These are phyloP conservation scores for Drosophila melanogaster DNA, from an alignment of 1,140 invertebrate species.

Conservation along the genomic window DNA sequence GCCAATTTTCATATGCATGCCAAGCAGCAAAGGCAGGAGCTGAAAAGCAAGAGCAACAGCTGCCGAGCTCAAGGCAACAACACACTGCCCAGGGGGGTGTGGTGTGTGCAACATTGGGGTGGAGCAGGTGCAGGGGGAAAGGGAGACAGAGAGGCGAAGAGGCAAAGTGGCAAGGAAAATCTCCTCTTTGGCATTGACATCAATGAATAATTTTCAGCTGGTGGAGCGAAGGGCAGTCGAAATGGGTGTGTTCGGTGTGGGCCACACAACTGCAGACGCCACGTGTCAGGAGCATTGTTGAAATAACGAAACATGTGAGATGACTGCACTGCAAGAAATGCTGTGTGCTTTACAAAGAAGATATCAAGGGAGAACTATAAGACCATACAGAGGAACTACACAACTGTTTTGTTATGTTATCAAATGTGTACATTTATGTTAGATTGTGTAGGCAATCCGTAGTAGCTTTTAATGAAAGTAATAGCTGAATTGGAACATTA, in stretches of 20 bases:
- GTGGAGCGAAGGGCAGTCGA: neutral
- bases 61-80: constrained; percentile 4
- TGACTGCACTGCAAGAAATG: constrained; percentile 19
- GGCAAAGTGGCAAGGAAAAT: constrained; percentile 12
- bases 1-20: constrained; percentile 75
- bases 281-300: constrained; percentile 60
- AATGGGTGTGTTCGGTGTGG: constrained; percentile 1
- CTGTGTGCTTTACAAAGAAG: neutral
- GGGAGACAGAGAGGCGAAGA: neutral
- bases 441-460: too few species aligned
- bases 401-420: too few species aligned
- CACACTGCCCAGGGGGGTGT: neutral
- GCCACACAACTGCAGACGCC: constrained; percentile 33
- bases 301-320: constrained; percentile 61
- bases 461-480: too few species aligned
- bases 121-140: too few species aligned
- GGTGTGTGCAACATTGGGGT: neutral
- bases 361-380: too few species aligned
- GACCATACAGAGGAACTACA: too few species aligned
- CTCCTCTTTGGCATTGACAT: constrained; percentile 65
- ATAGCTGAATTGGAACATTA: too few species aligned
- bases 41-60: constrained; percentile 12
- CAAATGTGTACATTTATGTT: too few species aligned
- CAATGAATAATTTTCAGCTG: constrained; percentile 54
- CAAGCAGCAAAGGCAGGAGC: constrained; percentile 43